phyloP scores from a whole-genome alignment of 2,797 vertebrate genomes.

The Garrulus glandarius region DNA sequence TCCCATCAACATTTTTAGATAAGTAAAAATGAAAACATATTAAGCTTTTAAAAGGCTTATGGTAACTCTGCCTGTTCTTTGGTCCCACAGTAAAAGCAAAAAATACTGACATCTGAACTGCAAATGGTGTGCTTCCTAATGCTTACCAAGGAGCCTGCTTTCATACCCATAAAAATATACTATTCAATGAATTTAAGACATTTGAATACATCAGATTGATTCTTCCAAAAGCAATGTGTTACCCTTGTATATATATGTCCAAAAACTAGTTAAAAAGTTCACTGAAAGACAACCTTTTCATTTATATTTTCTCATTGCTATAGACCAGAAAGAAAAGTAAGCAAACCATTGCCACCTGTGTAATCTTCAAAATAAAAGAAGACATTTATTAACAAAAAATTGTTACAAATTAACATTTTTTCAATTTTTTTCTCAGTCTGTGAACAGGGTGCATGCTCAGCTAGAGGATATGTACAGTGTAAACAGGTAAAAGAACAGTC shows the following conservation, averaged over 20 bases:
- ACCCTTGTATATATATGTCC: neutral
- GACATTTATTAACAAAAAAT: neutral
- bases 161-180: neutral
- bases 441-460: accelerated
- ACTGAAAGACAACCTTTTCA: neutral
- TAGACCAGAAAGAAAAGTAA: neutral
- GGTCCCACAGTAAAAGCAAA: neutral
- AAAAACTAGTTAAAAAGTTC: neutral
- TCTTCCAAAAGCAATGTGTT: neutral
- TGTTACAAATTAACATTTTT: neutral
- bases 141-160: neutral
- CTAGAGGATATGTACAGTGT: accelerated
- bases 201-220: neutral
- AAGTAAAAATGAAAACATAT: neutral
- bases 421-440: neutral
- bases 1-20: neutral
- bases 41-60: neutral
- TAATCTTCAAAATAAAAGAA: neutral
- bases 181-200: neutral
- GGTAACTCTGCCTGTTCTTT: neutral
- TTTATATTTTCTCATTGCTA: neutral
- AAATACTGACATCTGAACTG: neutral
- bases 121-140: neutral
- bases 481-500: neutral
- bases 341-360: neutral